Base-by-base conservation (phyloP, 2,888 invertebrate species). In the Thymelicus sylvestris region DNA sequence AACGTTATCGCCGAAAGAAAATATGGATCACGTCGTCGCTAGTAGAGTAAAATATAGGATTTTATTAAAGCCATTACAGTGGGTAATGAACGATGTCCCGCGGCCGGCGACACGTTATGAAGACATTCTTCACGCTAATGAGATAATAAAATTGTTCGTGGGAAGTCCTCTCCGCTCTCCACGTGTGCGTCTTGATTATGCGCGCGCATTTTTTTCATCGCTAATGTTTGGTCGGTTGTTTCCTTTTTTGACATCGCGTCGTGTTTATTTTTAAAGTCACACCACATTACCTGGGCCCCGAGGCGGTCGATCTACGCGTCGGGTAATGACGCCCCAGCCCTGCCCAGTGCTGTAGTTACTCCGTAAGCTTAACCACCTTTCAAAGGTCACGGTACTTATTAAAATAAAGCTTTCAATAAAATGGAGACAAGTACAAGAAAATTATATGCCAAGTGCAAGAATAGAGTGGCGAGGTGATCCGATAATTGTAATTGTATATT, bases 81-180 rank as follows among this genome's bases (percentile, higher is more conserved):
- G 82, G 79, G 84, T 89, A 90, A 91, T 90, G 88, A 88, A 89
- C 86, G 87, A 88, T 87, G 89, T 88, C 90, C 86, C 86, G 87
- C 78, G 88, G 89, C 86, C 80, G 83, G 86, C 85, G 88, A 89
- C 91, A 86, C 89, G 83, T 86, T 87, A 91, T 91, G 87, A 91
- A 92, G 91, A 89, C 88, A 86, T 91, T 87, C 86, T 84, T 89
- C 88, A 85, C 83, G 77, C 84, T 92, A 92, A 92, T 92, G 91
- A 90, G 89, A 85, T 88, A 88, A 88, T 90, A 87, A 87, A 88
- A 83, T 82, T 79, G 83, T 82, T 83, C 83, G 86, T 86, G 89
- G 87, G 86, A 87, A 86, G 86, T 78, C 77, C 71, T 65, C 75
- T 71, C 77, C 79, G 75, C 71, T 65, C 75, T 71, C 77, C 79